Conservation (phyloP, 2,888 invertebrate genomes). For the Drosophila hamatofila region DNA sequence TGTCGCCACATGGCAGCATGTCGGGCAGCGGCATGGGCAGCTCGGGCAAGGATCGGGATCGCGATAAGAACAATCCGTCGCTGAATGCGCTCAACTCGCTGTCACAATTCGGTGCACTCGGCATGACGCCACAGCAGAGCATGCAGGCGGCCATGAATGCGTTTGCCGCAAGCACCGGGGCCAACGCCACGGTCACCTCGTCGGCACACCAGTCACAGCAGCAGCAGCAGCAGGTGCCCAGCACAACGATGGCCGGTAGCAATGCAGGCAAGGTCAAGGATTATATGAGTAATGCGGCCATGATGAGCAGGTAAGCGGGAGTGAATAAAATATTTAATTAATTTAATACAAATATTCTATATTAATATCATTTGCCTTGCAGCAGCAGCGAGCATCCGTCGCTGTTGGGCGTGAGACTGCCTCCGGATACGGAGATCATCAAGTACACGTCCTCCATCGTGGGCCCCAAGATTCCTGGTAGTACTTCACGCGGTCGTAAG, state of each 20-base stretch:
- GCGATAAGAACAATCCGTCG: slow-evolving; percentile 84
- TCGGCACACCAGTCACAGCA: slow-evolving; percentile 58
- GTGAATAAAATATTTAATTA: background rate
- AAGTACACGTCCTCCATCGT: slow-evolving; percentile 95
- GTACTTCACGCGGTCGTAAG: slow-evolving; percentile 93
- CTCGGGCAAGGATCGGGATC: slow-evolving; percentile 50
- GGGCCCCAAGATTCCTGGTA: slow-evolving; percentile 93
- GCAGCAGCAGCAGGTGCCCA: slow-evolving; percentile 56
- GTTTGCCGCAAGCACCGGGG: slow-evolving; percentile 83
- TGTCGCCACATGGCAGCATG: slow-evolving; percentile 79
- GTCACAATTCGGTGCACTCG: slow-evolving; percentile 84
- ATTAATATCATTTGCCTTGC: background rate
- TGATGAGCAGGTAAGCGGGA: slow-evolving; percentile 71
- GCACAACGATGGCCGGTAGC: slow-evolving; percentile 49
- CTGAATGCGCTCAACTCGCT: slow-evolving; percentile 85
- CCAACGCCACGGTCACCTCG: slow-evolving; percentile 67
- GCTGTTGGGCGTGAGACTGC: slow-evolving; percentile 92
- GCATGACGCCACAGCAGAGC: slow-evolving; percentile 85
- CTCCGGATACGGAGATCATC: slow-evolving; percentile 95
- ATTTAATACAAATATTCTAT: background rate
- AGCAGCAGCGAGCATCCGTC: slow-evolving; percentile 91
- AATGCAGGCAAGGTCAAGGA: slow-evolving; percentile 76
- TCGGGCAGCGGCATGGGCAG: slow-evolving; percentile 39
- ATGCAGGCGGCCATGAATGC: slow-evolving; percentile 86
- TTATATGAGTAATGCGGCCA: slow-evolving; percentile 82